Percentiles rank a stretch among this genome's conserved stretches.
These are phyloP conservation scores for Amphiduros pacificus DNA, from an alignment of 2,888 invertebrate genomes.

Conservation along the genomic window DNA sequence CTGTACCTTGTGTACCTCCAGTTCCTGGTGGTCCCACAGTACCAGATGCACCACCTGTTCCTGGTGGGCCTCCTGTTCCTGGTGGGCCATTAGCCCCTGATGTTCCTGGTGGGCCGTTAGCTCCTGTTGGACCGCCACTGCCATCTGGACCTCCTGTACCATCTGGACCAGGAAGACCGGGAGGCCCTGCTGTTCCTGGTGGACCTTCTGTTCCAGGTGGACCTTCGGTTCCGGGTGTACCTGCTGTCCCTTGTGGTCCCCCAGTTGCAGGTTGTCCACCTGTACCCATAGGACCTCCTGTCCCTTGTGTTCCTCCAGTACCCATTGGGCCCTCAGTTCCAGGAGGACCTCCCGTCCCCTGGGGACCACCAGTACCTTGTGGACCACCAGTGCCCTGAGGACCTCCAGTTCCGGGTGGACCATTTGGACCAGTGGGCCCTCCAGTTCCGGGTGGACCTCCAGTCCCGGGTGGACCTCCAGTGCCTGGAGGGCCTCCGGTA, in stretches of 20 bases:
- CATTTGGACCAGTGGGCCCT: not conserved
- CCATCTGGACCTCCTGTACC: not conserved
- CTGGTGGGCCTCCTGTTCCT: constrained; percentile 2
- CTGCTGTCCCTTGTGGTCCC: not conserved
- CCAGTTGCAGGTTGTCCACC: not conserved
- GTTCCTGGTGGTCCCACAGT: not conserved
- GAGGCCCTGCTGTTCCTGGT: not conserved
- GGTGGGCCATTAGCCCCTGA: not conserved
- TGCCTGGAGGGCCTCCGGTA: not conserved
- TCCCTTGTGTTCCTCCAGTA: not conserved
- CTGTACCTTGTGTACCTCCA: not conserved
- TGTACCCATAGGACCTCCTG: not conserved
- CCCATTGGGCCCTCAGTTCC: not conserved
- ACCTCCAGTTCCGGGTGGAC: not conserved
- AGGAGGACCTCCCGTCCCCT: not conserved
- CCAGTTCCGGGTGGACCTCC: not conserved
- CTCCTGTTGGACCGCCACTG: not conserved
- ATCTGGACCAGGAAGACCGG: constrained; percentile 1
- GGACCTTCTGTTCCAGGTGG: not conserved
- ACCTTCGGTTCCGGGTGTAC: not conserved
- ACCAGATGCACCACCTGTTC: not conserved
- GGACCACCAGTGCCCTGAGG: not conserved
- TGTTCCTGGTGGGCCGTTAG: not conserved
- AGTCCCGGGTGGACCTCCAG: not conserved
- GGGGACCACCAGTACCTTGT: not conserved